Evolutionary conservation across 2,113 vertebrate species (phyloP).

Genomic region (Dermatemys mawii): DNA sequence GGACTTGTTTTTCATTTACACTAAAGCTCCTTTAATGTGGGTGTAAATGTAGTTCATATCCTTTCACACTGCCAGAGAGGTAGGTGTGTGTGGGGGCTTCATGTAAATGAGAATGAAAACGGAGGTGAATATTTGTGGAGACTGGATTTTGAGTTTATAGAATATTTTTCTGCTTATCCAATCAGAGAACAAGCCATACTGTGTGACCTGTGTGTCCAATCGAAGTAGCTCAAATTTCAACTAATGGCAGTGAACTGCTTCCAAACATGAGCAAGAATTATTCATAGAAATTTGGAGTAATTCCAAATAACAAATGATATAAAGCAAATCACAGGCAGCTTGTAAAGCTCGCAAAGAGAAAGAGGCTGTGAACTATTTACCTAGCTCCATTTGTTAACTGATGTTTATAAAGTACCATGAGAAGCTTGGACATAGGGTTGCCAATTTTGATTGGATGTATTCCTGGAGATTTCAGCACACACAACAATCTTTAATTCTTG

Average conservation of each 20-base stretch:
- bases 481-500: too few relatives aligned
- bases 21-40: not conserved
- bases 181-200: not conserved
- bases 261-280: not conserved
- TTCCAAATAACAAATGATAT: not conserved
- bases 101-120: not conserved
- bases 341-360: not conserved
- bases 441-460: too few relatives aligned
- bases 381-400: too few relatives aligned
- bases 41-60: not conserved
- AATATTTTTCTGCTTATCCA: rapidly evolving
- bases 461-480: too few relatives aligned
- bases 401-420: not conserved
- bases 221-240: not conserved
- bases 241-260: not conserved
- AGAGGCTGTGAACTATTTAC: not conserved
- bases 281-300: not conserved
- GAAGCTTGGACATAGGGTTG: too few relatives aligned
- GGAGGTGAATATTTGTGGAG: not conserved
- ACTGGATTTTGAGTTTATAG: not conserved
- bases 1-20: slow-evolving; percentile 24
- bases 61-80: not conserved
- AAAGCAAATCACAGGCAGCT: not conserved
- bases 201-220: not conserved
- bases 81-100: not conserved